These are phyloP conservation scores for Spea bombifrons DNA, from an alignment of 2,113 vertebrate genomes.

Conservation along the genomic window DNA sequence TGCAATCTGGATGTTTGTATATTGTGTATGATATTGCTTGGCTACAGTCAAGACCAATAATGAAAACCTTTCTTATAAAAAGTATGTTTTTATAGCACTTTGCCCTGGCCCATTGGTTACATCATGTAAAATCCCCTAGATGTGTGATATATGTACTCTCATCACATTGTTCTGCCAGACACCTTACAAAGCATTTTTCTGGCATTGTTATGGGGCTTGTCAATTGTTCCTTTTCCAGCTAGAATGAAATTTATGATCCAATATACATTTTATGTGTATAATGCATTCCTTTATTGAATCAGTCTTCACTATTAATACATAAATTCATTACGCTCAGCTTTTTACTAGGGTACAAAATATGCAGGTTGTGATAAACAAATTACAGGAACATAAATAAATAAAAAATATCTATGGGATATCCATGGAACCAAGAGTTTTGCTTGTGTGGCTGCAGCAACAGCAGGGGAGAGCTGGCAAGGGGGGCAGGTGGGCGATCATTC, in stretches of 20 bases:
- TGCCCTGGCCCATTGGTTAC: not conserved
- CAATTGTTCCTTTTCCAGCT: not conserved
- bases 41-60: not conserved
- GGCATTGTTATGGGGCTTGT: not conserved
- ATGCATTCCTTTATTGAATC: not conserved
- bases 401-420: too few species aligned
- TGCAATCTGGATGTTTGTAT: not conserved
- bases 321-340: not conserved
- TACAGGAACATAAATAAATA: too few species aligned
- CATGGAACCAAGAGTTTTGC: too few species aligned
- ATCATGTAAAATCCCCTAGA: not conserved
- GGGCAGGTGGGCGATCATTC: too few species aligned
- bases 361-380: too few species aligned
- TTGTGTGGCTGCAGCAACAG: too few species aligned
- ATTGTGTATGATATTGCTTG: not conserved
- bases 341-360: not conserved
- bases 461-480: too few species aligned
- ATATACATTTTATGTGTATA: slow-evolving; percentile 12
- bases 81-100: not conserved
- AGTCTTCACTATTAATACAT: not conserved
- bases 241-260: not conserved
- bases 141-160: not conserved
- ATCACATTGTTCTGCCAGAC: not conserved
- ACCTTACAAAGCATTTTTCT: not conserved
- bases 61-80: not conserved